Percentiles rank a stretch among this genome's conserved stretches.
These are phyloP conservation scores for Opisthograptis luteolata DNA, from an alignment of 2,888 invertebrate species.

Conservation along the genomic window DNA sequence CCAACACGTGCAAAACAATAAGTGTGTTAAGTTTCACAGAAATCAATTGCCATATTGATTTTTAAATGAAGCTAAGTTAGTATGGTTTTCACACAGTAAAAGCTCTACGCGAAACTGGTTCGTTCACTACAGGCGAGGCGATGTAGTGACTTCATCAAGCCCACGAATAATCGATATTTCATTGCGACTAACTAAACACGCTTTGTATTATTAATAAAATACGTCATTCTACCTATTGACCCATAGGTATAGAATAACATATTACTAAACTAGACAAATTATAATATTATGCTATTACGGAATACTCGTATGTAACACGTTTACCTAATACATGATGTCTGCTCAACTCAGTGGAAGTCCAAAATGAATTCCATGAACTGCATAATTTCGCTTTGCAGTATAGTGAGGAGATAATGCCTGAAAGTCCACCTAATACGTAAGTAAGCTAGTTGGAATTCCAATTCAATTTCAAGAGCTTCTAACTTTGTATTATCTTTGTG, in stretches of 20 bases:
- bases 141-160: constrained; percentile 21
- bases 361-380: too few relatives aligned
- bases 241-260: not conserved
- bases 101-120: not conserved
- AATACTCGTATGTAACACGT: not conserved
- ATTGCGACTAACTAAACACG: constrained; percentile 12
- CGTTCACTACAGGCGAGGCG: not conserved
- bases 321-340: too few relatives aligned
- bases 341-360: too few relatives aligned
- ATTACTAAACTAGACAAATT: too few relatives aligned
- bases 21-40: too few relatives aligned
- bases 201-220: constrained; percentile 13
- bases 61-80: not conserved
- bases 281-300: too few relatives aligned
- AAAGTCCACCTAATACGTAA: too few relatives aligned
- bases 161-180: constrained; percentile 19
- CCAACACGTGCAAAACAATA: too few relatives aligned
- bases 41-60: too few relatives aligned
- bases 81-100: not conserved
- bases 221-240: not conserved
- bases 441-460: not conserved
- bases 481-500: not conserved
- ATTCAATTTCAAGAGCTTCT: not conserved
- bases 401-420: too few relatives aligned
- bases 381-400: too few relatives aligned